A percentile compares a stretch with the other conserved stretches of the same genome.
Conservation (phyloP, 2,797 vertebrate species). For the Glossophaga mutica region DNA sequence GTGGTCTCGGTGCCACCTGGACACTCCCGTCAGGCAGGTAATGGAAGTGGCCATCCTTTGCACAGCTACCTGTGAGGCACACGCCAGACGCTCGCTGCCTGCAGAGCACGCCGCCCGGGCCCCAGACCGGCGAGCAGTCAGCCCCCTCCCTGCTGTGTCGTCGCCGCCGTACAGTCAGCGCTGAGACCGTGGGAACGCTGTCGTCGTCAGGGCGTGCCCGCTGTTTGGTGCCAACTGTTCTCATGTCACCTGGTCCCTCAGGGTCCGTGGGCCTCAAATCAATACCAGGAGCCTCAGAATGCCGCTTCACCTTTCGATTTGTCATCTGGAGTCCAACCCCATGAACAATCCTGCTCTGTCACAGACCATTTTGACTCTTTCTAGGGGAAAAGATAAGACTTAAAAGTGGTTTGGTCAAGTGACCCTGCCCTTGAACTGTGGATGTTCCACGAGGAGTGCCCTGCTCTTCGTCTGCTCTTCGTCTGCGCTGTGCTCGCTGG, state of each 20-base stretch:
- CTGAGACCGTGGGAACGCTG: accelerated
- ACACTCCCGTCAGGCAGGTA: accelerated
- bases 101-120: no score
- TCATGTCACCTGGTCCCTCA: not conserved
- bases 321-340: not conserved
- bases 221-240: not conserved
- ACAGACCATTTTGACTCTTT: not conserved
- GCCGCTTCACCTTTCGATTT: not conserved
- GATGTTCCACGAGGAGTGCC: no score
- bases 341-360: not conserved
- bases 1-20: not conserved
- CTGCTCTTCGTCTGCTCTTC: no score
- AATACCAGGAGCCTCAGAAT: not conserved
- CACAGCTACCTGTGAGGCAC: not conserved
- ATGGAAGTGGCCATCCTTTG: not conserved
- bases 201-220: no score
- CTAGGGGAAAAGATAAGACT: not conserved
- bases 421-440: not conserved
- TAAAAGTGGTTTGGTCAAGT: not conserved
- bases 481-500: no score
- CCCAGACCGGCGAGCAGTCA: accelerated
- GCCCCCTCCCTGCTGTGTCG: accelerated
- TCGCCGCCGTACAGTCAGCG: accelerated
- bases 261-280: not conserved
- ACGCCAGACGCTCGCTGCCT: no score